These are phyloP conservation scores for Pseudococcus viburni DNA, from an alignment of 2,888 invertebrate genomes.

Conservation along the genomic window DNA sequence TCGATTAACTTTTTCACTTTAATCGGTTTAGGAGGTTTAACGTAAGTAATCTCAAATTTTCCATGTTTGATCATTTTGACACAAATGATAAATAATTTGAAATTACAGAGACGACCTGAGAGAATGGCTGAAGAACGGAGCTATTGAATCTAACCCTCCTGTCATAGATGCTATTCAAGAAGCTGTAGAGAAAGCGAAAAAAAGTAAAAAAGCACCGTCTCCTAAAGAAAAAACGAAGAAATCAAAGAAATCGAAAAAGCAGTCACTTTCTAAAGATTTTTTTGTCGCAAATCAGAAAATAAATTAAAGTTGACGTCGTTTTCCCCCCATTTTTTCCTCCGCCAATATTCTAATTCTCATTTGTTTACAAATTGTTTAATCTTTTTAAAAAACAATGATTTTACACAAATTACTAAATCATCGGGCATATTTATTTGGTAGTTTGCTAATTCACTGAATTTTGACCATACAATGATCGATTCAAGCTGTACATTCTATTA, in stretches of 20 bases:
- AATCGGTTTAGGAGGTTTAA: slow-evolving; percentile 95
- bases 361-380: too few relatives aligned
- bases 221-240: slow-evolving; percentile 67
- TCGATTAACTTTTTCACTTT: slow-evolving; percentile 98
- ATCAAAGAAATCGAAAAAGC: slow-evolving; percentile 68
- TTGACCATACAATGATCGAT: background rate
- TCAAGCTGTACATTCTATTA: background rate
- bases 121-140: slow-evolving; percentile 87
- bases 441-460: background rate
- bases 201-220: slow-evolving; percentile 59
- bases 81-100: too few relatives aligned
- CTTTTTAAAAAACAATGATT: background rate
- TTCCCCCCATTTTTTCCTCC: background rate
- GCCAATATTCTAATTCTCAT: too few relatives aligned
- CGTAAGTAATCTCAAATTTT: slow-evolving; percentile 73
- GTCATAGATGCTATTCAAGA: slow-evolving; percentile 70
- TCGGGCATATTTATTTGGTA: background rate
- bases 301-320: background rate
- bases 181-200: slow-evolving; percentile 67
- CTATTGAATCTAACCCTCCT: slow-evolving; percentile 74
- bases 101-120: slow-evolving; percentile 81
- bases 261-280: slow-evolving; percentile 64
- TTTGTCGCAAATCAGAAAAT: background rate
- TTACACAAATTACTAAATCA: background rate
- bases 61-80: too few relatives aligned